Evolutionary conservation across 2,113 vertebrate species (phyloP), one percentile per base, ranked within the genome.

Genomic region (Chamaea fasciata): DNA sequence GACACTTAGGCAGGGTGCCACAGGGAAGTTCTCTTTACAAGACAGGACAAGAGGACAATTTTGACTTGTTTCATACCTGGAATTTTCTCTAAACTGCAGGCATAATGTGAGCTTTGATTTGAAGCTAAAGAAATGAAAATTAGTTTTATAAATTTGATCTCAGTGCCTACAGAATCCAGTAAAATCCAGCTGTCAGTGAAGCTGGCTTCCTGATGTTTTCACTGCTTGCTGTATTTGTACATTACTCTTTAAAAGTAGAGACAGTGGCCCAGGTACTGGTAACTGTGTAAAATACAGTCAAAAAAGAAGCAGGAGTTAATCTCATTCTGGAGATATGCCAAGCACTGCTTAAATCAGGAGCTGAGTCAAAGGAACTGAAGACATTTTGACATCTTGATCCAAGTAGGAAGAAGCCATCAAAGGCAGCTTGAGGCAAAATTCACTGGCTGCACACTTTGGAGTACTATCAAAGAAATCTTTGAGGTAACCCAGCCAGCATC

Each of bases 361-460:
- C 90, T 50, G 79, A 96, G 85, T 94, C 86, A 96, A 94, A 95
- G 50, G 75, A 96, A 93, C 79, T 70, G 90, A 93, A 90, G 95
- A 94, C 90, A 88, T 94, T 95, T 93, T 97, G 95, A 95, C 96
- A 97, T 97, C 95, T 96, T 96, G 96, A 96, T 97, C 94, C 94
- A 97, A 95, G 95, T 90, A 97, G 83, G 92, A 97, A 94, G 92
- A 97, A 96, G 83, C 71, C 83, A 93, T 96, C 95, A 97, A 94
- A 93, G 95, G 83, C 85, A 88, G 90, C 88, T 90, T 90, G 80
- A 92, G 88, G 92, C 90, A 86, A 95, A 94, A 94, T 92, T 95
- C 79, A 73, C 83, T 94, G 85, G 57, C 94, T 96, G 88, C 79
- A 70, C 82, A 86, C 63, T 85, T 77, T 96, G 92, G 94, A 96